Evolutionary conservation across 2,113 vertebrate species (phyloP), one percentile per base, ranked within the genome.

Genomic region (Alouatta palliata): DNA sequence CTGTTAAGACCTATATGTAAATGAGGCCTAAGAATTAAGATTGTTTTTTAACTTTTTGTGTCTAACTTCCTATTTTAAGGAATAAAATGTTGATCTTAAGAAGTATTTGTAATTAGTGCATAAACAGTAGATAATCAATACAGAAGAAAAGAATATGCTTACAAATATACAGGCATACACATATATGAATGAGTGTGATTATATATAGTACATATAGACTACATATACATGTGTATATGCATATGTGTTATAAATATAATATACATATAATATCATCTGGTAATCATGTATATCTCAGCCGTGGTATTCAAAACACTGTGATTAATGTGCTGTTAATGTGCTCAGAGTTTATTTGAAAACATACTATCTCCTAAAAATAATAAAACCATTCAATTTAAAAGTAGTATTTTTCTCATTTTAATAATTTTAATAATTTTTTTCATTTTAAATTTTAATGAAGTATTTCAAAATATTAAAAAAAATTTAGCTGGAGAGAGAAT

Each of bases 381-480:
- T 90, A 90, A 87, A 76, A 30, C 11, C 3, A 45, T 49, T 40
- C 17, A 82, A 86, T 77, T 84, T 76, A 45, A 95, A 94, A 94
- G 30, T 54, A 89, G 5, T 23, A 37, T 30, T 92, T 92, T 93
- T 61, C 64, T 89, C n/a, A 95, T 87, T 93, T 94, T 30, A 91
- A 32, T 94, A 66, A 79, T 61, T 92, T 82, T 83, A 90, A 47
- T 93, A 88, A 35, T 80, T 20, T 52, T 93, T 30, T 14, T 64
- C 27, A 64, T 30, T 30, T 95, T 94, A 52, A 86, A 68, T 93
- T 96, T 94, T 66, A 95, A 91, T 94, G 21, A 93, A 5, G 27
- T 94, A 90, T 94, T 43, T 75, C 27, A 75, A 97, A 96, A 95
- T 91, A 89, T 91, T 95, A 45, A 56, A 80, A 80, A 87, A 97